Evolutionary conservation across 2,888 invertebrate genomes (phyloP), one percentile per base, ranked within the genome.

Genomic region (Tanytarsus gracilentus): DNA sequence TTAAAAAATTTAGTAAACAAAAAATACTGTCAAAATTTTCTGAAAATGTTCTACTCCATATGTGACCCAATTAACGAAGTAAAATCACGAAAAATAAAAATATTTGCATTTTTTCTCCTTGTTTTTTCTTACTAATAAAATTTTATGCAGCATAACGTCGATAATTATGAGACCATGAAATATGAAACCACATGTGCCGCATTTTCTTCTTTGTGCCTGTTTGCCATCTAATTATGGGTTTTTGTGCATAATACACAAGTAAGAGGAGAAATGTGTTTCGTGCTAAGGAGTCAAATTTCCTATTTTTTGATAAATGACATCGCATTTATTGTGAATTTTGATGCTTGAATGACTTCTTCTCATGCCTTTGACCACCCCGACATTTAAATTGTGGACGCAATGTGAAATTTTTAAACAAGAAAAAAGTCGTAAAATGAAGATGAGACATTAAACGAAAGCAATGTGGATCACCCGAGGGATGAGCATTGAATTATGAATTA

Each of bases 121-220:
- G 44, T 21, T 21, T 14, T 14, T 11, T 44, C 16, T 11, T 44
- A 11, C 44, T 4, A 50, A 50, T 14, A 26, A 18, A 27, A 9
- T 21, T 27, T 11, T n/a, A 27, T 58, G 44, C 48, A 29, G 40
- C 48, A 39, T 53, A 36, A 44, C 23, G 44, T 44, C 44, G 23
- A 11, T 23, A 36, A 58, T 58, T 58, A 58, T 16, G 29, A n/a
- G 26, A 25, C 44, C 58, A 58, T 58, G 58, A 58, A 58, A 48
- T 39, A 48, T 27, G 25, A 58, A 39, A 30, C 58, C 58, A 58
- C 58, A 58, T 58, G 58, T 58, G 58, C 58, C n/a, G 23, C 23
- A 58, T 48, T 53, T 36, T 58, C 18, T 11, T 58, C 9, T 23
- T 29, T 30, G 14, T 23, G 21, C 23, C n/a, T n/a, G n/a, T 36